Conservation (phyloP, 1,140 invertebrate species). For the Zaprionus tsacasi region DNA sequence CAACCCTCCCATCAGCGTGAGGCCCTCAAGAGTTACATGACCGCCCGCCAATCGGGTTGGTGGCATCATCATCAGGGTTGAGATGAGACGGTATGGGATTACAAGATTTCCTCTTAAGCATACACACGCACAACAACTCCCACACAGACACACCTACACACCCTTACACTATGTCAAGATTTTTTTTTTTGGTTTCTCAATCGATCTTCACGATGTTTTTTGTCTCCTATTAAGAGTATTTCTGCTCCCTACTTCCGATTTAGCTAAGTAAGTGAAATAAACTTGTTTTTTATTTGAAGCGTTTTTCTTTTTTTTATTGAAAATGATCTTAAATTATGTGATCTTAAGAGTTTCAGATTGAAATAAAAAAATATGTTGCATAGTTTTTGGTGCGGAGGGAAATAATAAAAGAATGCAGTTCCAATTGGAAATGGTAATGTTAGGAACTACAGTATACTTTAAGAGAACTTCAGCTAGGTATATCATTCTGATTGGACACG, state of each 20-base stretch:
- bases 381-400: background rate
- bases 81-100: background rate
- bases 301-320: background rate
- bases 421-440: too few species aligned
- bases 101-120: background rate
- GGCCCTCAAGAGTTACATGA: constrained; percentile 75
- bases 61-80: constrained; percentile 73
- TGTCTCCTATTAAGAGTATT: background rate
- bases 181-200: constrained; percentile 19
- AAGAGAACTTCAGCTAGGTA: too few species aligned
- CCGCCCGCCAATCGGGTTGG: constrained; percentile 69
- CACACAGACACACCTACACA: constrained; percentile 4
- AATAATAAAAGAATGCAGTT: background rate
- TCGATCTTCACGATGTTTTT: constrained; percentile 5
- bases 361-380: background rate
- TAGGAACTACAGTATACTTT: too few species aligned
- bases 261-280: constrained; percentile 34
- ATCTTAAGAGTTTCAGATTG: too few species aligned
- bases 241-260: constrained; percentile 17
- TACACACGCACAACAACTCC: background rate
- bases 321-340: too few species aligned
- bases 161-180: background rate
- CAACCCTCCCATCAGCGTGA: constrained; percentile 45
- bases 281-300: constrained; percentile 27
- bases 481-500: too few species aligned